Percentiles rank a stretch among this genome's conserved stretches.
phyloP scores from a whole-genome alignment of 2,797 vertebrate genomes.

The Nannoperca australis region DNA sequence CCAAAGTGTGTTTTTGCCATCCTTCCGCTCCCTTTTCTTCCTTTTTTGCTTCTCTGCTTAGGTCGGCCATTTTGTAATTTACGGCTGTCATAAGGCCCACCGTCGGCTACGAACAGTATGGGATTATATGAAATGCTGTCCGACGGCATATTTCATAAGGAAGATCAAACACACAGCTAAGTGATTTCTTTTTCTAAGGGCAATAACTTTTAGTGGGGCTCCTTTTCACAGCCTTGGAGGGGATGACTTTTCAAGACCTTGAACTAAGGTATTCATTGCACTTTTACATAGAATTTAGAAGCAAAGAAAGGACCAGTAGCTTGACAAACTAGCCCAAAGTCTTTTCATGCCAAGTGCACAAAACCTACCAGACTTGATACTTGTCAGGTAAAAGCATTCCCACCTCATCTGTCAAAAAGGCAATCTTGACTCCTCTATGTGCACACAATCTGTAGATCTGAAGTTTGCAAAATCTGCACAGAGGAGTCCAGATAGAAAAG shows the following conservation, averaged over 20 bases:
- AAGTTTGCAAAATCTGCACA: conserved; percentile 19
- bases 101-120: conserved; percentile 67
- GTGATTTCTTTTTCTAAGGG: conserved; percentile 73
- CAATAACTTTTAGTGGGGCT: conserved; percentile 69
- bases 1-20: conserved; percentile 76
- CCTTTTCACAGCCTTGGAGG: conserved; percentile 63
- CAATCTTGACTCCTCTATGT: conserved; percentile 16
- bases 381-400: conserved; percentile 39
- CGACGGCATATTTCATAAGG: conserved; percentile 69
- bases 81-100: conserved; percentile 71
- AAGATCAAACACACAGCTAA: conserved; percentile 76
- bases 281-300: conserved; percentile 16
- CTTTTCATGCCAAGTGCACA: conserved; percentile 28
- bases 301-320: conserved; percentile 32
- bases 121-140: conserved; percentile 78
- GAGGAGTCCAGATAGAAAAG: conserved; percentile 28
- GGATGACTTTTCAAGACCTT: conserved; percentile 58
- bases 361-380: conserved; percentile 25
- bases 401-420: conserved; percentile 49
- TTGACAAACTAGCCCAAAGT: conserved; percentile 31
- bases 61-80: conserved; percentile 79
- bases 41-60: conserved; percentile 61
- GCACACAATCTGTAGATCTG: conserved; percentile 18
- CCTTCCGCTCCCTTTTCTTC: conserved; percentile 57
- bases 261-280: conserved; percentile 53